Conservation (phyloP, 2,797 vertebrate genomes). For the Babyrousa celebensis region DNA sequence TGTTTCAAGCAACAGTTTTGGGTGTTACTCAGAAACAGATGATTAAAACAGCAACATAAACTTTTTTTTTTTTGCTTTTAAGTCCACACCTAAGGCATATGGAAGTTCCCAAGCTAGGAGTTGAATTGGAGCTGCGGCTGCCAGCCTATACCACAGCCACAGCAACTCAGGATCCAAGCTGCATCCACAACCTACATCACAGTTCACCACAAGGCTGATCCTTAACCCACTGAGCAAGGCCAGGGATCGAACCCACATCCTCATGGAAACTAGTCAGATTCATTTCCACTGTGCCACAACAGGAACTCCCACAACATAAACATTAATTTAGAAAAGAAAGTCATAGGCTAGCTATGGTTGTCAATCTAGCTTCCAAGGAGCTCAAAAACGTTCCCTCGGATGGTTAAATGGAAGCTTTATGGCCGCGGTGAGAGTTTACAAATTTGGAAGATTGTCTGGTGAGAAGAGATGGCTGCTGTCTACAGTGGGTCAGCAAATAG, state of each 20-base stretch:
- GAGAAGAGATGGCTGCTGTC: not conserved
- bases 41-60: not conserved
- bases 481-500: not conserved
- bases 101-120: no score
- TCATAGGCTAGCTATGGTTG: not conserved
- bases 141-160: no score
- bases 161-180: no score
- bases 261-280: no score
- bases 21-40: constrained; percentile 1
- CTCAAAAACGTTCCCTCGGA: not conserved
- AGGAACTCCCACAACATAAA: not conserved
- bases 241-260: no score
- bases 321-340: constrained; percentile 21
- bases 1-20: not conserved
- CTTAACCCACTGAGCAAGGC: no score
- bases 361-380: not conserved
- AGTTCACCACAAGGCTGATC: no score
- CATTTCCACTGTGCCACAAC: no score
- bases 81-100: no score
- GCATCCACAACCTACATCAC: no score
- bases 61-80: no score
- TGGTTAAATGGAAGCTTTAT: not conserved
- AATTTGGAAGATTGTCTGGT: not conserved
- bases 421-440: not conserved
- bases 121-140: no score